A percentile compares a stretch with the other conserved stretches of the same genome.
These are phyloP conservation scores for Chrysodeixis includens DNA, from an alignment of 2,888 invertebrate genomes.

Conservation along the genomic window DNA sequence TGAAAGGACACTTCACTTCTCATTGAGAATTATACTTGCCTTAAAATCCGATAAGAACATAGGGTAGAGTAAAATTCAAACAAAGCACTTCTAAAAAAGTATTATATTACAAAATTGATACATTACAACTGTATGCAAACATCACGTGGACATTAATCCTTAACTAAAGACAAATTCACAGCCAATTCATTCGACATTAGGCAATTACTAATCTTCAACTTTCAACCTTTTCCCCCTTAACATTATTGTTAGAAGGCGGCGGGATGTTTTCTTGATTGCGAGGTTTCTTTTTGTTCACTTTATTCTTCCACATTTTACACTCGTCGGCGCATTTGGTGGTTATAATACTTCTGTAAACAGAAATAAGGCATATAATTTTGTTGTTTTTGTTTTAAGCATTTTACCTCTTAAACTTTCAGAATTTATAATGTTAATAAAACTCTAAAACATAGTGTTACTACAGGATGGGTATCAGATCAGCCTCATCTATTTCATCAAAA, in stretches of 20 bases:
- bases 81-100: background rate
- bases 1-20: too few species aligned
- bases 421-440: too few species aligned
- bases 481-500: too few species aligned
- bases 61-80: background rate
- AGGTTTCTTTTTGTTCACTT: constrained; percentile 72
- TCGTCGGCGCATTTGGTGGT: constrained; percentile 91
- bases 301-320: constrained; percentile 88
- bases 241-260: constrained; percentile 34
- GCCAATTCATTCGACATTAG: constrained; percentile 23
- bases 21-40: too few species aligned
- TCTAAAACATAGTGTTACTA: too few species aligned
- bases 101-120: background rate
- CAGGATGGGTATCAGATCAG: too few species aligned
- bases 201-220: background rate
- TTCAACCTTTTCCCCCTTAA: constrained; percentile 20
- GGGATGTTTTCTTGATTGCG: constrained; percentile 60
- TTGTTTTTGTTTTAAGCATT: background rate
- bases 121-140: background rate
- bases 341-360: constrained; percentile 85
- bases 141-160: background rate
- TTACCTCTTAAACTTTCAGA: background rate
- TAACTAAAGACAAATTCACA: constrained; percentile 35
- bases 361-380: too few species aligned
- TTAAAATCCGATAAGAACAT: too few species aligned